A percentile compares a stretch with the other conserved stretches of the same genome.
phyloP scores from a whole-genome alignment of 2,888 invertebrate species.

The Acanthoscelides obtectus region DNA sequence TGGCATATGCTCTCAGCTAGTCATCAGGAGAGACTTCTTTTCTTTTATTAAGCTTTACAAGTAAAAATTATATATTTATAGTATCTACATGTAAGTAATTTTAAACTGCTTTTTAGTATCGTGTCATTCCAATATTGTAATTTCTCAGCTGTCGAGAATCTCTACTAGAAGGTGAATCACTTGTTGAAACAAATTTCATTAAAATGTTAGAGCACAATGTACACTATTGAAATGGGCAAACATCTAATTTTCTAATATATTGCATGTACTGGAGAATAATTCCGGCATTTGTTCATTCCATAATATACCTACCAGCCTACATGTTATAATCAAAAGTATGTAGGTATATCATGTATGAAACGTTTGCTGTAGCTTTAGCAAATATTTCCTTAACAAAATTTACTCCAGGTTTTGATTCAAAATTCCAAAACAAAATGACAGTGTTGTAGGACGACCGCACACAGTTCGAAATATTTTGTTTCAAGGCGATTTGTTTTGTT shows the following conservation, averaged over 20 bases:
- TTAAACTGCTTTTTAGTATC: neutral
- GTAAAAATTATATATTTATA: neutral
- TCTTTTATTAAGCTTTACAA: conserved; percentile 64
- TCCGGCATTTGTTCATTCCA: too few species aligned
- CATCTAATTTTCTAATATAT: neutral
- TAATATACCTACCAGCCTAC: too few species aligned
- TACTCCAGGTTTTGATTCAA: too few species aligned
- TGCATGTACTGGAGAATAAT: neutral
- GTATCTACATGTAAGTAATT: neutral
- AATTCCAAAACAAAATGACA: too few species aligned
- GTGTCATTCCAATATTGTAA: neutral
- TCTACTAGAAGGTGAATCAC: neutral
- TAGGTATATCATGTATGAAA: too few species aligned
- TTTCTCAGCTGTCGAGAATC: neutral
- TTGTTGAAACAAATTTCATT: neutral
- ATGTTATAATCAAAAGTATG: too few species aligned
- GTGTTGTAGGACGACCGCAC: too few species aligned
- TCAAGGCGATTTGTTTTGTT: too few species aligned
- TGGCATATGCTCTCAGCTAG: conserved; percentile 83
- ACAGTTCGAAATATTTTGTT: too few species aligned
- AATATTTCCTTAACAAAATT: too few species aligned
- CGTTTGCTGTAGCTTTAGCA: too few species aligned
- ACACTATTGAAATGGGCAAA: neutral
- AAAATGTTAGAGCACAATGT: neutral
- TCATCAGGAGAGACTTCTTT: conserved; percentile 80